Percentiles rank a stretch among this genome's conserved stretches.
These are phyloP conservation scores for Tenebrio molitor DNA, from an alignment of 1,140 invertebrate genomes.

Conservation along the genomic window DNA sequence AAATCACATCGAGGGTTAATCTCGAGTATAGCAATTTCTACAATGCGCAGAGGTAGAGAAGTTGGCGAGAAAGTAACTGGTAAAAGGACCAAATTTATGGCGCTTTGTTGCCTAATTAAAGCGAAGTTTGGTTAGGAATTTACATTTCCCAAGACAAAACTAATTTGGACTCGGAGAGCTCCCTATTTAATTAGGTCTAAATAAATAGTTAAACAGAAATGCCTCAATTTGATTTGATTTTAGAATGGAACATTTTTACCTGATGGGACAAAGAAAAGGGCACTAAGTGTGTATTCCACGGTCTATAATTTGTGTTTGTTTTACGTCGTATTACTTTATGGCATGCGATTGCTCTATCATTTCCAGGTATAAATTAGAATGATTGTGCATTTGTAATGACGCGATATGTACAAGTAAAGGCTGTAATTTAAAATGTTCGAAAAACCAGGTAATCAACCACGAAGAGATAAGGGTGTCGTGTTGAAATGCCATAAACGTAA, in stretches of 20 bases:
- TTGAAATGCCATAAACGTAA: constrained; percentile 25
- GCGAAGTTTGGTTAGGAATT: constrained; percentile 51
- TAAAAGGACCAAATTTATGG: constrained; percentile 51
- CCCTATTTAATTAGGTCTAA: constrained; percentile 50
- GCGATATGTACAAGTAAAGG: neutral
- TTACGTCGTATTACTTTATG: neutral
- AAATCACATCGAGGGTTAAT: constrained; percentile 38
- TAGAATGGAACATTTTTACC: neutral
- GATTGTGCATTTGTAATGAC: neutral
- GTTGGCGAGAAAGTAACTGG: constrained; percentile 41
- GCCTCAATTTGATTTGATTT: constrained; percentile 46
- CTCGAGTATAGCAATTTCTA: constrained; percentile 8
- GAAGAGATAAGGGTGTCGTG: constrained; percentile 23
- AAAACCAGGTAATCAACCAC: neutral
- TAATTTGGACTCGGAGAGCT: constrained; percentile 49
- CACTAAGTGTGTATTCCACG: no score
- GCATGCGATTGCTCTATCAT: constrained; percentile 10
- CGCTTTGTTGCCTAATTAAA: constrained; percentile 53
- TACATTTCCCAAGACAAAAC: constrained; percentile 54
- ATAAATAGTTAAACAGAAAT: constrained; percentile 50
- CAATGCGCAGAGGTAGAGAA: constrained; percentile 23
- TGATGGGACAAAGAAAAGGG: no score
- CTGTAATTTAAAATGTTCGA: constrained; percentile 18
- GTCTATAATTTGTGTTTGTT: no score
- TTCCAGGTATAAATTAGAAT: constrained; percentile 10